A percentile compares a stretch with the other conserved stretches of the same genome.
Conservation (phyloP, 2,797 vertebrate species). For the Poeciliopsis gracilis region DNA sequence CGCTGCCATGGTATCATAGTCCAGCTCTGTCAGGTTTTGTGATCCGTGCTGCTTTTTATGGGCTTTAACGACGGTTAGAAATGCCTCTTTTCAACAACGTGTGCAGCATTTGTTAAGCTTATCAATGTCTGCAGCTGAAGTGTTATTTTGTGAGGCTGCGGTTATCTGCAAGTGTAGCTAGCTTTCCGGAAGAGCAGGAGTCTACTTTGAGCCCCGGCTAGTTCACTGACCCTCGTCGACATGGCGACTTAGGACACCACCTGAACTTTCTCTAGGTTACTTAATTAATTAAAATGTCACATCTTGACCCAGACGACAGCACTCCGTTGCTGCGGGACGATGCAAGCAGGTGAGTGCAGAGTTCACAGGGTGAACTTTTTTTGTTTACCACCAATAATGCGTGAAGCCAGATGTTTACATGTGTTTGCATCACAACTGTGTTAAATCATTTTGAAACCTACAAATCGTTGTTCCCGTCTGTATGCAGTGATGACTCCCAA, state of each 20-base stretch:
- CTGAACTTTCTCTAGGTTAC: not conserved
- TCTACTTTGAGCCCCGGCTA: conserved; percentile 10
- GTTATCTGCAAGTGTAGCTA: not conserved
- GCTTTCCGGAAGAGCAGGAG: not conserved
- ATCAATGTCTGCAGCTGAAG: not conserved
- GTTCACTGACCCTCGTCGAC: conserved; percentile 41
- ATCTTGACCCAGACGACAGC: conserved; percentile 65
- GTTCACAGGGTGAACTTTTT: not conserved
- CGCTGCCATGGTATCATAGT: conserved; percentile 31
- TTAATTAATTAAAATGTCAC: conserved; percentile 66
- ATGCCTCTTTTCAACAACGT: not conserved
- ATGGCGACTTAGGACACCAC: conserved; percentile 38
- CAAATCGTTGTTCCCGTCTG: not conserved
- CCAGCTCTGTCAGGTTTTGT: conserved; percentile 13
- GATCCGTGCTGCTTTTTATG: not conserved
- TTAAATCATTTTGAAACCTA: not conserved
- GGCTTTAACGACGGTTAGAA: not conserved
- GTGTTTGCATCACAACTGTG: not conserved
- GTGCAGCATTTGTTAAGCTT: not conserved
- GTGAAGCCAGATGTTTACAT: not conserved
- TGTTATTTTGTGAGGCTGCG: not conserved
- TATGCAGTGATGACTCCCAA: conserved; percentile 70
- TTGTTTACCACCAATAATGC: not conserved
- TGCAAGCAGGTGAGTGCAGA: conserved; percentile 68
- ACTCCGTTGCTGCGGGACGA: conserved; percentile 76